Percentiles rank a stretch among this genome's conserved stretches.
phyloP scores from a whole-genome alignment of 2,888 invertebrate genomes.

The Callyntrura guangdongensis region DNA sequence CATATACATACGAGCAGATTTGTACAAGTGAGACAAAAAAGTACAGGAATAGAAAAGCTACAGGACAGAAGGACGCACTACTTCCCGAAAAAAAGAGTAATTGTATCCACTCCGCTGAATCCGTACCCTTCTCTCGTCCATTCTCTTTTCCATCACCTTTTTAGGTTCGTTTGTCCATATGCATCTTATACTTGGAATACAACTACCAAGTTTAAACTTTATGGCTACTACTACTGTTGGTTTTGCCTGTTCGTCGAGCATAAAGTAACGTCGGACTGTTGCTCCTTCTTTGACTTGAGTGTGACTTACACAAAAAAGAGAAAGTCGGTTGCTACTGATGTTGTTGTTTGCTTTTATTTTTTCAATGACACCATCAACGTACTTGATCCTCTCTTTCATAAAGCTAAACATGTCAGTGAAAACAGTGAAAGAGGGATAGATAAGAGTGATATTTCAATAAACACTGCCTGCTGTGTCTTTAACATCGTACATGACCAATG shows the following conservation, averaged over 20 bases:
- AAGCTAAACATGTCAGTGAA: neutral
- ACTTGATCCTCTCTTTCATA: neutral
- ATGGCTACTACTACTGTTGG: too few relatives aligned
- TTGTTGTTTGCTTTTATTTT: conserved; percentile 3
- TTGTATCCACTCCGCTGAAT: conserved; percentile 73
- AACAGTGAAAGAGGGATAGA: too few relatives aligned
- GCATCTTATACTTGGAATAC: neutral
- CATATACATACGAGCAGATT: neutral
- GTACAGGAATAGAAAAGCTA: neutral
- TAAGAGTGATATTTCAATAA: neutral
- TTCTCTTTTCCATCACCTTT: conserved; percentile 5
- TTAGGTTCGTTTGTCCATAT: neutral
- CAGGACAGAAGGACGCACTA: conserved; percentile 4
- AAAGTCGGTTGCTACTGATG: neutral
- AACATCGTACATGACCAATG: too few relatives aligned
- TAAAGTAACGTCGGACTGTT: neutral
- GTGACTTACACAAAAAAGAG: neutral
- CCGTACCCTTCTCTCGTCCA: conserved; percentile 22
- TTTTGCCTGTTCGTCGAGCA: conserved; percentile 45
- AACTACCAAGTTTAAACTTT: neutral
- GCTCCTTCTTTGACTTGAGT: conserved; percentile 21
- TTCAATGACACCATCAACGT: conserved; percentile 5
- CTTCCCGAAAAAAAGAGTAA: conserved; percentile 49
- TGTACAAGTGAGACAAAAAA: conserved; percentile 5
- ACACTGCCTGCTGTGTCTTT: too few relatives aligned